A percentile compares a stretch with the other conserved stretches of the same genome.
Evolutionary conservation across 1,140 invertebrate genomes (phyloP).

Genomic region (Drosophila rhopaloa): DNA sequence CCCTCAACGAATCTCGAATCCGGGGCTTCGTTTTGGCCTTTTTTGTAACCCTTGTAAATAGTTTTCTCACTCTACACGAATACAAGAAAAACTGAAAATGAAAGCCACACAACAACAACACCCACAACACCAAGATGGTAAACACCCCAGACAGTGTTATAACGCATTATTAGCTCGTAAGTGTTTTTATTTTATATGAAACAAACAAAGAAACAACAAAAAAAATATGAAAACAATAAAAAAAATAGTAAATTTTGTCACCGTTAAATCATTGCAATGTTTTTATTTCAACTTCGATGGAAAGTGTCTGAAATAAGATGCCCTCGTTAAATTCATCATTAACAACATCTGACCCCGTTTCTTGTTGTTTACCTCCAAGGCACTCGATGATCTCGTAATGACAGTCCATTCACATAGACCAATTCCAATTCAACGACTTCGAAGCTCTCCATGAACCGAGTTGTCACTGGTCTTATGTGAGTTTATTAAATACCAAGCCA

Average conservation of each 20-base stretch:
- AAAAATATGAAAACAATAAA: conserved; percentile 84
- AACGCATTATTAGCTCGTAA: conserved; percentile 83
- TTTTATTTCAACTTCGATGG: conserved; percentile 7
- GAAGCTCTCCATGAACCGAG: conserved; percentile 17
- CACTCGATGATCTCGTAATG: conserved; percentile 39
- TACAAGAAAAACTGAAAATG: conserved; percentile 37
- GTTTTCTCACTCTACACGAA: conserved; percentile 60
- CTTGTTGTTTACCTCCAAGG: conserved; percentile 3
- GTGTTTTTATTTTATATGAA: conserved; percentile 85
- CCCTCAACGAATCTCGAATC: conserved; percentile 31
- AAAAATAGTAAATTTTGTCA: conserved; percentile 85
- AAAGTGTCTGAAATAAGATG: background rate
- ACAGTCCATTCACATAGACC: conserved; percentile 18
- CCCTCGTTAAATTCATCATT: background rate
- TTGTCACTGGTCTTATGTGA: conserved; percentile 39
- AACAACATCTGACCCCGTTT: conserved; percentile 6
- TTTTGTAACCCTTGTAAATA: conserved; percentile 73
- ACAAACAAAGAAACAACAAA: conserved; percentile 85
- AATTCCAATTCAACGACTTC: conserved; percentile 38
- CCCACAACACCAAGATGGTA: conserved; percentile 26
- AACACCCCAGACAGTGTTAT: conserved; percentile 78
- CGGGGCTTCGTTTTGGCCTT: conserved; percentile 31
- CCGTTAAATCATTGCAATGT: conserved; percentile 69
- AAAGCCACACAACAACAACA: conserved; percentile 31
- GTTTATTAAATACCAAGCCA: conserved; percentile 22